Percentiles rank a stretch among this genome's conserved stretches.
Conservation (phyloP, 53 echinoderm and acorn worm genomes). For the Hippasteria phrygiana region DNA sequence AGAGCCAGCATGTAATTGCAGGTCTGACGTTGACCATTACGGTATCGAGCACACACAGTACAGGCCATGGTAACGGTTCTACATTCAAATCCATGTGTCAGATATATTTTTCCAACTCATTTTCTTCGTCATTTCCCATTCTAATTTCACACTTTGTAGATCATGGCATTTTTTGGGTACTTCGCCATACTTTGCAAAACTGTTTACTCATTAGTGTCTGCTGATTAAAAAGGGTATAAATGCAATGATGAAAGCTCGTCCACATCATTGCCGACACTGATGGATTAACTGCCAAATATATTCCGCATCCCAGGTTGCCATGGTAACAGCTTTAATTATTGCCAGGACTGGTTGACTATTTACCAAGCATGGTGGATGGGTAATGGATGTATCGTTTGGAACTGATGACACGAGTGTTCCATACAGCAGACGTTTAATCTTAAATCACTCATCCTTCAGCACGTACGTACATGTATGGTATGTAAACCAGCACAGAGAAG, state of each 20-base stretch:
- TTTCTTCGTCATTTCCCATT: neutral
- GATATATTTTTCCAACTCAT: neutral
- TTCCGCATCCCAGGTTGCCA: slow-evolving; percentile 12
- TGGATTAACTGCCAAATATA: neutral
- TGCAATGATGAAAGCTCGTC: neutral
- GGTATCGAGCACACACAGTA: neutral
- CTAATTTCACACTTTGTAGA: no score
- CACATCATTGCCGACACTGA: neutral
- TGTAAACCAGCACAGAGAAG: neutral
- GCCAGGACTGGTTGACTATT: neutral
- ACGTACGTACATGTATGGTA: neutral
- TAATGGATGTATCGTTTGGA: neutral
- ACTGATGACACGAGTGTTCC: no score
- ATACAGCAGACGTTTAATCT: neutral
- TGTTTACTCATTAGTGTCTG: neutral
- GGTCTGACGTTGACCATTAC: neutral
- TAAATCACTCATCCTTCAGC: neutral
- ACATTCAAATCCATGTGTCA: slow-evolving; percentile 4
- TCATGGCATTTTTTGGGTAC: neutral
- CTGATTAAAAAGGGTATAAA: neutral
- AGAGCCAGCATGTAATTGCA: neutral
- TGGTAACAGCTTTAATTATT: neutral
- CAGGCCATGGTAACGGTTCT: neutral
- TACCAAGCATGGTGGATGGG: neutral
- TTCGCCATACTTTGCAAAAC: neutral